phyloP scores from a whole-genome alignment of 2,113 vertebrate species.

The Smithornis capensis region DNA sequence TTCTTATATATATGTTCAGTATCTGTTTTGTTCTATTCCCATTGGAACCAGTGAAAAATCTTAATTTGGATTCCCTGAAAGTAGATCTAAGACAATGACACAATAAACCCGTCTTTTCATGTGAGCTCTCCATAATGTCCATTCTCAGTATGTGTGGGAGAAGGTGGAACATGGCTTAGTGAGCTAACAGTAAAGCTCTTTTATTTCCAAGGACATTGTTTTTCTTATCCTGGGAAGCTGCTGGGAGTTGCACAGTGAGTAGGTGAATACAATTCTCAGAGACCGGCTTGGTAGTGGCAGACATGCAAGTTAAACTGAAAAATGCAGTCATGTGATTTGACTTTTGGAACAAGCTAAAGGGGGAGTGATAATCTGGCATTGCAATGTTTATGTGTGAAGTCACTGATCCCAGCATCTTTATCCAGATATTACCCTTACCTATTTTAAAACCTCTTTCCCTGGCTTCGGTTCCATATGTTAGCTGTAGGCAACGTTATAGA shows the following conservation, averaged over 20 bases:
- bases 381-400: neutral
- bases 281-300: neutral
- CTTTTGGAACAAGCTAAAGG: neutral
- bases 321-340: slow-evolving; percentile 16
- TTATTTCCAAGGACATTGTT: neutral
- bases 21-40: neutral
- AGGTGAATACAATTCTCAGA: slow-evolving; percentile 4
- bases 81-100: neutral
- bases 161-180: neutral
- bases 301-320: slow-evolving; percentile 30
- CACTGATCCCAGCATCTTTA: neutral
- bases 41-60: neutral
- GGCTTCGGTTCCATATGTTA: neutral
- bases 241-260: slow-evolving; percentile 13
- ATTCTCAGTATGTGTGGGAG: neutral
- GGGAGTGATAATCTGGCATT: neutral
- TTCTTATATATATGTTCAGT: neutral
- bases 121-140: neutral
- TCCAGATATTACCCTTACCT: neutral
- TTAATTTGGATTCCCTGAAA: neutral
- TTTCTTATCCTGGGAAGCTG: neutral
- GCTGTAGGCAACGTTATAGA: neutral
- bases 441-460: neutral
- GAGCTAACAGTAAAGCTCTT: neutral
- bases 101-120: neutral